Percentiles rank a stretch among this genome's conserved stretches.
These are phyloP conservation scores for Drosophila mettleri DNA, from an alignment of 2,888 invertebrate genomes.

Conservation along the genomic window DNA sequence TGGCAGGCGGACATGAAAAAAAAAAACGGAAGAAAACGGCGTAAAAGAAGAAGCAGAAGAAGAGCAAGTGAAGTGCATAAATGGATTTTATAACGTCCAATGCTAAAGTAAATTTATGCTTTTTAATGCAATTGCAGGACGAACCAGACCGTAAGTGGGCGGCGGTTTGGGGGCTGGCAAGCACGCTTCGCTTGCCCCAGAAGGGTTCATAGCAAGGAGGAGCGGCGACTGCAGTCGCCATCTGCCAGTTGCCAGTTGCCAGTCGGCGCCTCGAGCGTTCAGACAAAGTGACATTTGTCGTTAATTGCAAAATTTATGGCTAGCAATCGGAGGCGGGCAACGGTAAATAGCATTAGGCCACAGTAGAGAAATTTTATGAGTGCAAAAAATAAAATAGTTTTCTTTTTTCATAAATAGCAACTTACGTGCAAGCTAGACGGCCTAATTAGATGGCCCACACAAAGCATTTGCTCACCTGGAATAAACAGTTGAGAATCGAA, in stretches of 20 bases:
- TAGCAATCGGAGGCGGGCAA: conserved; percentile 53
- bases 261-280: conserved; percentile 33
- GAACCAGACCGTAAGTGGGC: conserved; percentile 78
- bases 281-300: conserved; percentile 81
- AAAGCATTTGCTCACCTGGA: conserved; percentile 50
- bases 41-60: conserved; percentile 3
- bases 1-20: neutral
- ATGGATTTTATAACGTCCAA: conserved; percentile 81
- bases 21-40: neutral
- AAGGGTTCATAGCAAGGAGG: conserved; percentile 27
- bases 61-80: conserved; percentile 80
- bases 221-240: conserved; percentile 34
- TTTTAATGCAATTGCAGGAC: conserved; percentile 81
- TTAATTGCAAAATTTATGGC: conserved; percentile 79
- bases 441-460: conserved; percentile 53
- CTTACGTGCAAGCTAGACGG: conserved; percentile 53
- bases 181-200: conserved; percentile 66
- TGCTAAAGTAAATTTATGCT: conserved; percentile 81
- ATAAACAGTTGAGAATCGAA: conserved; percentile 5
- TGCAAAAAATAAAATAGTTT: neutral
- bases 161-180: conserved; percentile 18
- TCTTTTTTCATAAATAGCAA: conserved; percentile 4
- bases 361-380: conserved; percentile 5
- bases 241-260: conserved; percentile 26
- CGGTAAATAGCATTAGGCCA: conserved; percentile 40